Base-by-base conservation (phyloP, 2,888 invertebrate genomes). In the Hanleya hanleyi region DNA sequence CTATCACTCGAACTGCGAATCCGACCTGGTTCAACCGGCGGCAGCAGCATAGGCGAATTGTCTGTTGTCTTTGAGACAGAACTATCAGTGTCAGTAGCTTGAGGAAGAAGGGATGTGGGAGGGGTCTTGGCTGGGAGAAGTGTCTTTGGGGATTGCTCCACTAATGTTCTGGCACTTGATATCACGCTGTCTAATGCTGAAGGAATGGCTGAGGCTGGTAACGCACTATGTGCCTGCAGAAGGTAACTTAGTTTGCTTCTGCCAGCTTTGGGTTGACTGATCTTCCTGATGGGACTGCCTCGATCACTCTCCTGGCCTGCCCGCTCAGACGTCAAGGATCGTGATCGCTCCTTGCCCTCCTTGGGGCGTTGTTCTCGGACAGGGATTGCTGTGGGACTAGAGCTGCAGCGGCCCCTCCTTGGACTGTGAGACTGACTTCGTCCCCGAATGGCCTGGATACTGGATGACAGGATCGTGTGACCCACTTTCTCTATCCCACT, bases 51-150 rank as follows among this genome's bases (percentile, higher is more conserved):
- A 36, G 83, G 84, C 1, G 83, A 74, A 26, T 81, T 77, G 29
- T 73, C 49, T 9, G 74, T 71, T 3, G 65, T 69, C 18, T 69
- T 61, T n/a, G 75, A 36, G 9, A 78, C 47, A 18, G 41, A 47
- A 15, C 71, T 57, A 29, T 79, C 77, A 33, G 75, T 77, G 37
- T 77, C 77, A 5, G 29, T 12, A 4, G 61, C 67, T 38, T 74
- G 75, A 32, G 76, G 67, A 7, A 88, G 78, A 5, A 88, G 81
- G 4, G 87, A 87, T 47, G 84, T 70, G 1, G 85, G 65, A 26
- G 87, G 86, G 4, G 80, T 84, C 12, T 79, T 80, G 12, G 87
- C 85, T 38, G 86, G 86, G 49, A 79, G 77, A n/a, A 88, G 74
- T 18, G 86, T 82, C 69, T 87, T 87, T 5, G 89, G 87, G 6